Percentiles rank a stretch among this genome's conserved stretches.
Conservation (phyloP, 2,113 vertebrate species). For the Dicrurus megarhynchus region DNA sequence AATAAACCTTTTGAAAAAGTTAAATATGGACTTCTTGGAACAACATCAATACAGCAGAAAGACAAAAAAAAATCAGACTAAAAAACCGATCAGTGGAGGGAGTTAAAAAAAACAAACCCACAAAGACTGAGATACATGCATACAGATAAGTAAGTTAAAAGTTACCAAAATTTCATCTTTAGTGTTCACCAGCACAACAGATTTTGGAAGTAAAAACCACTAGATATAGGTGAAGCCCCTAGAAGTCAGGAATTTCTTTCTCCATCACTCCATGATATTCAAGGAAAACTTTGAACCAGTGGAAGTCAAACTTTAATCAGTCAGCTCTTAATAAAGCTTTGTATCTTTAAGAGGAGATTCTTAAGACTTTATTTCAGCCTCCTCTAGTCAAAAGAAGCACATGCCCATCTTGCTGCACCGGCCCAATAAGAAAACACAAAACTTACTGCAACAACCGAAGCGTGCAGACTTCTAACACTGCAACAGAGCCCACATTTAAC, state of each 20-base stretch:
- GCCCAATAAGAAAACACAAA: neutral
- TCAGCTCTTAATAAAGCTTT: neutral
- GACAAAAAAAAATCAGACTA: neutral
- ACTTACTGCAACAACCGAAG: neutral
- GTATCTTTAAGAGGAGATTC: neutral
- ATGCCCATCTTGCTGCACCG: rapidly evolving
- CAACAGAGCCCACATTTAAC: neutral
- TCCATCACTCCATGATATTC: neutral
- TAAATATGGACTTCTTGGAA: neutral
- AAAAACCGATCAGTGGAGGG: rapidly evolving
- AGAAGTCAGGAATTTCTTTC: neutral
- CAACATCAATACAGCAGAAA: neutral
- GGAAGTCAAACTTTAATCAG: neutral
- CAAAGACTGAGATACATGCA: neutral
- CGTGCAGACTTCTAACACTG: neutral
- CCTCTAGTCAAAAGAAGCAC: neutral
- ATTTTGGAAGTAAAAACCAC: neutral
- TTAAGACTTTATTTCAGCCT: neutral
- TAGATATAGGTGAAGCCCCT: neutral
- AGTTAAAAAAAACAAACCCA: too few relatives aligned
- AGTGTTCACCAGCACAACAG: neutral
- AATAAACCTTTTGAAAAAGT: neutral
- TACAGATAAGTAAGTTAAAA: neutral
- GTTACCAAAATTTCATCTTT: neutral
- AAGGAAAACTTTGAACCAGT: rapidly evolving